Evolutionary conservation across 2,113 vertebrate genomes (phyloP).

Genomic region (Cygnus atratus): DNA sequence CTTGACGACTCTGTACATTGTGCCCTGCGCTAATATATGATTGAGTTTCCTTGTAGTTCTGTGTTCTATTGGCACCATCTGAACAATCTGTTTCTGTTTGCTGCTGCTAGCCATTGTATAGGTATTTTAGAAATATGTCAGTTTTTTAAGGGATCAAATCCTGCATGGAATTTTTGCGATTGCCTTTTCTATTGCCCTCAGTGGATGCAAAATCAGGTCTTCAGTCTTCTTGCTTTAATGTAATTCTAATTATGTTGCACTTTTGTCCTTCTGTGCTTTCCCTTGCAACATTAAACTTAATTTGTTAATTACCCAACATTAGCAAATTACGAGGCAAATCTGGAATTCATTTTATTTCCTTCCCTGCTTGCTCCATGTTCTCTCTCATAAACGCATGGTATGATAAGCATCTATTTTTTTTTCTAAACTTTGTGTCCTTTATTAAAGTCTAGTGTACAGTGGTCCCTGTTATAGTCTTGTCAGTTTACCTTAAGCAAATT

Average conservation of each 20-base stretch:
- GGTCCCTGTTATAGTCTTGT: background rate
- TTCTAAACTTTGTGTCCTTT: background rate
- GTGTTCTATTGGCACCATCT: background rate
- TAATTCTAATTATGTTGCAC: conserved; percentile 39
- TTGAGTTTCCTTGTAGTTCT: background rate
- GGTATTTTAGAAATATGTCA: conserved; percentile 10
- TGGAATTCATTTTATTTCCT: conserved; percentile 38
- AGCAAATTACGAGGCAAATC: conserved; percentile 16
- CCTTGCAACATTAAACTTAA: conserved; percentile 53
- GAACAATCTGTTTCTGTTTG: conserved; percentile 6
- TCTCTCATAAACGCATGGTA: background rate
- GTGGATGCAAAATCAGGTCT: conserved; percentile 24
- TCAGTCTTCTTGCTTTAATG: conserved; percentile 33
- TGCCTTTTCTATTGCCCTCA: background rate
- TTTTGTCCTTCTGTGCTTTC: conserved; percentile 51
- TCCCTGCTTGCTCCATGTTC: background rate
- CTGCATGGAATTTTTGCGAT: background rate
- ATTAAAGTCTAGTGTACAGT: background rate
- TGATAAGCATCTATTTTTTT: background rate
- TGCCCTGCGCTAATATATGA: background rate
- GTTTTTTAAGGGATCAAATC: background rate
- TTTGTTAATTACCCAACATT: conserved; percentile 55
- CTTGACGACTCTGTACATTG: background rate
- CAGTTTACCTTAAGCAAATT: background rate
- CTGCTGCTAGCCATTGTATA: background rate